Base-by-base conservation (phyloP, 1,140 invertebrate genomes). In the Eurosta solidaginis region DNA sequence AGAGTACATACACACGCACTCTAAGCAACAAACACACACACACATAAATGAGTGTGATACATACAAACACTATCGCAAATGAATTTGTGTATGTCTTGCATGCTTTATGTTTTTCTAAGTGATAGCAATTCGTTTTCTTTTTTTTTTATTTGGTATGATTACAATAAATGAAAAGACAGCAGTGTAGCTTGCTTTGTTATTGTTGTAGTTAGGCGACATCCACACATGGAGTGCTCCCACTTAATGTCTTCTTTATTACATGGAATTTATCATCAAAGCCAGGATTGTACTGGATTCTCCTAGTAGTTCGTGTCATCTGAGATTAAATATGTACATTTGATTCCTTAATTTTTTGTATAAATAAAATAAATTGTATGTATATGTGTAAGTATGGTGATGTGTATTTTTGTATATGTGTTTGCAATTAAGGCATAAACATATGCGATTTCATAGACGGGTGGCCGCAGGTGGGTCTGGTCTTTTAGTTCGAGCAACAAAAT, bases 161-260 rank as follows among this genome's bases (percentile, higher is more conserved):
- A 17, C 29, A 36, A 36, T 12, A 29, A 12, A 4, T 33, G 29
- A 33, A 36, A 68, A 68, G 59, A 68, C 54, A 63, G 54, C 29
- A 36, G 40, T 20, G 54, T 33, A n/a, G n/a, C n/a, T n/a, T n/a
- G n/a, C n/a, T n/a, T n/a, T n/a, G n/a, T n/a, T n/a, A n/a, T n/a
- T n/a, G n/a, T n/a, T n/a, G 25, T 36, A 9, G 54, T 17, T n/a
- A 40, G 9, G n/a, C 59, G 33, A 68, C 59, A 68, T 68, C 33
- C 33, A n/a, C n/a, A 40, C 59, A 68, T 40, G 59, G n/a, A 36
- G 33, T 40, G 33, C 36, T 40, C 59, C 59, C n/a, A 68, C 59
- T 68, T 68, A 68, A 68, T 68, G 59, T 68, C 59, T 68, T 36
- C 59, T 68, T 68, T 68, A 68, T 68, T 68, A 68, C 33, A 68